A percentile compares a stretch with the other conserved stretches of the same genome.
Conservation (phyloP, 2,888 invertebrate species). For the Lymantria dispar region DNA sequence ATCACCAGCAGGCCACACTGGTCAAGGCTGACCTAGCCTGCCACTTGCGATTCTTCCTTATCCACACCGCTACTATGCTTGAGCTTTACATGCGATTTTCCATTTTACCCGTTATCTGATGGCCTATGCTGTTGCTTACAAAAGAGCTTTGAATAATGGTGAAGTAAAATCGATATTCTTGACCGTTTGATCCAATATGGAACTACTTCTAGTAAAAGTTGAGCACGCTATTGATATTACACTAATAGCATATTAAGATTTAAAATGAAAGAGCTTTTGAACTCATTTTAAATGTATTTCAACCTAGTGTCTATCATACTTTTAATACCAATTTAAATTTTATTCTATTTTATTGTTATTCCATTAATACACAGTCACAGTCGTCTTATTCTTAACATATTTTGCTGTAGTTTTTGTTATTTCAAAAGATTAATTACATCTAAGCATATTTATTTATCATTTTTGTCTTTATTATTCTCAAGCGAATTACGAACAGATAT, state of each 20-base stretch:
- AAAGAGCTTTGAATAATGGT: constrained; percentile 60
- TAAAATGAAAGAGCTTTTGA: background rate
- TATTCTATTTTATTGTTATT: too few relatives aligned
- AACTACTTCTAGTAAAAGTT: constrained; percentile 25
- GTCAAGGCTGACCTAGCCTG: constrained; percentile 56
- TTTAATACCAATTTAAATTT: too few relatives aligned
- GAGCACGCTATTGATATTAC: constrained; percentile 2
- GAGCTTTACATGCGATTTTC: constrained; percentile 75
- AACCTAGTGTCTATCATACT: constrained; percentile 37
- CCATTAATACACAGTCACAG: too few relatives aligned
- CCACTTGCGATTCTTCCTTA: constrained; percentile 46
- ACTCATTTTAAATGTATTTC: constrained; percentile 10
- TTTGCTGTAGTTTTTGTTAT: too few relatives aligned
- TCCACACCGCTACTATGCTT: constrained; percentile 51
- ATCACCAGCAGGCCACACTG: constrained; percentile 53
- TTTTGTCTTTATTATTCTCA: too few relatives aligned
- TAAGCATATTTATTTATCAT: too few relatives aligned
- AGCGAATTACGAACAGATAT: too few relatives aligned
- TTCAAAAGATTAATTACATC: too few relatives aligned
- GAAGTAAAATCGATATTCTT: constrained; percentile 60
- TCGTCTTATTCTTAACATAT: too few relatives aligned
- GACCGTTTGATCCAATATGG: constrained; percentile 36
- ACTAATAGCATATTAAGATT: background rate
- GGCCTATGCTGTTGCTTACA: constrained; percentile 59
- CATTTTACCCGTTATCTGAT: constrained; percentile 72